These are phyloP conservation scores for Poeciliopsis occidentalis DNA, from an alignment of 2,113 vertebrate species.

Conservation along the genomic window DNA sequence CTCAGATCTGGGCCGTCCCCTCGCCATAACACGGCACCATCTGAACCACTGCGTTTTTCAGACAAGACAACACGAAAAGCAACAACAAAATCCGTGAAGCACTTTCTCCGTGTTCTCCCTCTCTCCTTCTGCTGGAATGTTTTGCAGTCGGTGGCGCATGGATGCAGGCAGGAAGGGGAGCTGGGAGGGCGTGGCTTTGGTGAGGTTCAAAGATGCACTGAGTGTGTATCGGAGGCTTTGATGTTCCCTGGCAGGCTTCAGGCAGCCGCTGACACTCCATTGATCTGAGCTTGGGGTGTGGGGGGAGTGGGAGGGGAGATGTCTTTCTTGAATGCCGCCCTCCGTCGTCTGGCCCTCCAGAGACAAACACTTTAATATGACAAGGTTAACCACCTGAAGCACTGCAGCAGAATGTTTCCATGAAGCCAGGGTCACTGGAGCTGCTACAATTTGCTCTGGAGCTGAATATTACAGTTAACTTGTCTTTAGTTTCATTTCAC, in stretches of 20 bases:
- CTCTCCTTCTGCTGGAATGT: not conserved
- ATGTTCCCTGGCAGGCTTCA: constrained; percentile 75
- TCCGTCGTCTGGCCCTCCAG: constrained; percentile 59
- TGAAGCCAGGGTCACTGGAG: constrained; percentile 51
- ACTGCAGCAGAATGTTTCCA: constrained; percentile 45
- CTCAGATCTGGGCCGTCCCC: constrained; percentile 58
- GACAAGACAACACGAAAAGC: constrained; percentile 2
- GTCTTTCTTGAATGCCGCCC: constrained; percentile 33
- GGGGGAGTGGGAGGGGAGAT: not conserved
- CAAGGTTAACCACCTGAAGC: constrained; percentile 74
- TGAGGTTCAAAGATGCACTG: constrained; percentile 73
- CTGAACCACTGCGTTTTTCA: constrained; percentile 6
- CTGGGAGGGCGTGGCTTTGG: constrained; percentile 48
- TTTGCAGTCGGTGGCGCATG: constrained; percentile 20
- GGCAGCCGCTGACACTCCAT: constrained; percentile 74
- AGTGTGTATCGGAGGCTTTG: constrained; percentile 66
- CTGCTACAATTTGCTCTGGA: constrained; percentile 37
- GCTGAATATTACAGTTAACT: constrained; percentile 23
- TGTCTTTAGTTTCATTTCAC: constrained; percentile 20
- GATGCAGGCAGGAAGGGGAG: constrained; percentile 33
- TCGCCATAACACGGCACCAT: constrained; percentile 22
- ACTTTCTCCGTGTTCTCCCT: constrained; percentile 12
- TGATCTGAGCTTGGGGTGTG: constrained; percentile 52
- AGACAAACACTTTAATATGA: constrained; percentile 77
- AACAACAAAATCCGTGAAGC: constrained; percentile 19